Base-by-base conservation (phyloP, 2,113 vertebrate genomes). In the Casuarius casuarius region DNA sequence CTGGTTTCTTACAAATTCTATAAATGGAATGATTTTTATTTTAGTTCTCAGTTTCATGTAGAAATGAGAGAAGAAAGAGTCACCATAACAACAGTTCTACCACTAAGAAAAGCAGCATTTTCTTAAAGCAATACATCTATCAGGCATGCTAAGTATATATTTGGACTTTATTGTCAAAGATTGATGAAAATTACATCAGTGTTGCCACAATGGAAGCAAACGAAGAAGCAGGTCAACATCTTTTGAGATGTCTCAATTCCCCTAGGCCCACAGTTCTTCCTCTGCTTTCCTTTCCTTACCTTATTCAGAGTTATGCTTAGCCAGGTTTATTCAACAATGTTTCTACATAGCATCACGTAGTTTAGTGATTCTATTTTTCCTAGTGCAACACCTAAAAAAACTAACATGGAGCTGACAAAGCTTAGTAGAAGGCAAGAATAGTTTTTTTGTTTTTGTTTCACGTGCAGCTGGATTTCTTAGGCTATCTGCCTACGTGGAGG, bases 41-140 rank as follows among this genome's bases (percentile, higher is more conserved):
- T 95, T 87, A 66, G 58, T 89, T 22, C 71, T 89, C 52, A 82
- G 29, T 59, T 91, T 91, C 81, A 74, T 94, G 29, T 87, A 75
- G 87, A 95, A 89, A 92, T 40, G 58, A 70, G 71, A 49, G 40
- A 94, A 94, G 73, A 59, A 92, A 61, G 66, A 91, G 78, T 96
- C 96, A 83, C 94, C 95, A 94, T 97, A 97, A 97, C 93, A 96
- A 95, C 94, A 90, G 87, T 66, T 89, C 66, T 80, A 46, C 23
- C 26, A 66, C 84, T 23, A 58, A 90, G 77, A 93, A 90, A 96
- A 91, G 63, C 62, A 91, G 10, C 26, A 42, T 85, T 91, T 95
- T 71, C 71, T 91, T 80, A 88, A 78, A 94, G 67, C 0, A 0
- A 54, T 70, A 15, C 21, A 42, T 56, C 51, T 80, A 15, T 56